phyloP scores from a whole-genome alignment of 2,888 invertebrate genomes.

The Chaetogeoica ovagalla region DNA sequence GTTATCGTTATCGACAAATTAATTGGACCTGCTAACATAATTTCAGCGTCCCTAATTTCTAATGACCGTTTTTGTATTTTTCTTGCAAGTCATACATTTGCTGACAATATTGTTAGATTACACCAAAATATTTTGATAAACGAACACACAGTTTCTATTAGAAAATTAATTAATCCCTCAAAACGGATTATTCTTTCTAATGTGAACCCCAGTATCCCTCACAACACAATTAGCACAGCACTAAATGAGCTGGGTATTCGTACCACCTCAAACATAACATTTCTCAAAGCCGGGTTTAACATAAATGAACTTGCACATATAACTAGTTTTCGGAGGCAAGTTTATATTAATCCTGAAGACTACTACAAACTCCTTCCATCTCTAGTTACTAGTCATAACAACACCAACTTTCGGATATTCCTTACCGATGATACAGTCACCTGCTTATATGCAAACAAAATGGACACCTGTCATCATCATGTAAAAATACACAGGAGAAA shows the following conservation, averaged over 20 bases:
- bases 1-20: neutral
- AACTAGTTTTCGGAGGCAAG: neutral
- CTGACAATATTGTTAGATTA: neutral
- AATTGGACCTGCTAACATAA: neutral
- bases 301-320: neutral
- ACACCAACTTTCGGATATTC: neutral
- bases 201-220: neutral
- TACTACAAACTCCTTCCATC: neutral
- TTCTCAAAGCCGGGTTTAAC: neutral
- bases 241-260: neutral
- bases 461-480: neutral
- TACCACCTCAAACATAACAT: neutral
- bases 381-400: neutral
- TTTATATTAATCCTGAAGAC: neutral
- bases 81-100: neutral
- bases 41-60: neutral
- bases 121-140: neutral
- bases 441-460: neutral
- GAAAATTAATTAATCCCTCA: neutral
- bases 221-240: neutral
- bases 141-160: neutral
- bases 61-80: slow-evolving; percentile 16
- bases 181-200: neutral
- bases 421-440: neutral
- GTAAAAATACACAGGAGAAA: too few relatives aligned